Conservation (phyloP, 2,797 vertebrate genomes). For the Protosalanx chinensis region DNA sequence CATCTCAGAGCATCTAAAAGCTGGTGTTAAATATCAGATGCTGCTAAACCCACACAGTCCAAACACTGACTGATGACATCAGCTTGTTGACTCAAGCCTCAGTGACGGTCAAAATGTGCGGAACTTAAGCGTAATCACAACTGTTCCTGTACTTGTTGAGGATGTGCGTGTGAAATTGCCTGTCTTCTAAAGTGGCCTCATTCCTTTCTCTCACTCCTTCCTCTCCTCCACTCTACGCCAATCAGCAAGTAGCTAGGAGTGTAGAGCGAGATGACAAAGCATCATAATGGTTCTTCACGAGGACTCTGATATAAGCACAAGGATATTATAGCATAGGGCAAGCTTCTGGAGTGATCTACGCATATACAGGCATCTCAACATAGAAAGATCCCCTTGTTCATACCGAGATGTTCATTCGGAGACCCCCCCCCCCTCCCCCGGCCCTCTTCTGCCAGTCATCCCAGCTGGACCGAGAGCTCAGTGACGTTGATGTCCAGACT, state of each 20-base stretch:
- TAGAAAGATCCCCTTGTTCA: not conserved
- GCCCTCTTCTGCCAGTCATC: not conserved
- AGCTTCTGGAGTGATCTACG: no score
- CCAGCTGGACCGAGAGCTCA: slow-evolving; percentile 7
- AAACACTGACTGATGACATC: slow-evolving; percentile 1
- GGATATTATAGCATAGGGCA: not conserved
- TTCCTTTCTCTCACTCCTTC: not conserved
- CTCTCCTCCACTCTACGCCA: not conserved
- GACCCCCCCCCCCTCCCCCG: not conserved
- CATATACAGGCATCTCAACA: no score
- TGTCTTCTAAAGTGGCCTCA: not conserved
- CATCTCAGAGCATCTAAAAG: no score
- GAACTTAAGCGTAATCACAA: not conserved
- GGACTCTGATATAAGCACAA: not conserved
- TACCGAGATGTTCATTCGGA: not conserved
- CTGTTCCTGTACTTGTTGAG: not conserved
- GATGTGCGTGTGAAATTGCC: not conserved
- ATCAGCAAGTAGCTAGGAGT: slow-evolving; percentile 5
- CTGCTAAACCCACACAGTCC: not conserved
- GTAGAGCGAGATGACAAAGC: not conserved
- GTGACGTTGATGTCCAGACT: slow-evolving; percentile 19
- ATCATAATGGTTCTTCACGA: not conserved
- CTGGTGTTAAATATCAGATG: not conserved
- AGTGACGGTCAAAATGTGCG: not conserved
- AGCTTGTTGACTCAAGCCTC: not conserved